These are phyloP conservation scores for Nemapogon koenigi DNA, from an alignment of 2,888 invertebrate genomes.

Conservation along the genomic window DNA sequence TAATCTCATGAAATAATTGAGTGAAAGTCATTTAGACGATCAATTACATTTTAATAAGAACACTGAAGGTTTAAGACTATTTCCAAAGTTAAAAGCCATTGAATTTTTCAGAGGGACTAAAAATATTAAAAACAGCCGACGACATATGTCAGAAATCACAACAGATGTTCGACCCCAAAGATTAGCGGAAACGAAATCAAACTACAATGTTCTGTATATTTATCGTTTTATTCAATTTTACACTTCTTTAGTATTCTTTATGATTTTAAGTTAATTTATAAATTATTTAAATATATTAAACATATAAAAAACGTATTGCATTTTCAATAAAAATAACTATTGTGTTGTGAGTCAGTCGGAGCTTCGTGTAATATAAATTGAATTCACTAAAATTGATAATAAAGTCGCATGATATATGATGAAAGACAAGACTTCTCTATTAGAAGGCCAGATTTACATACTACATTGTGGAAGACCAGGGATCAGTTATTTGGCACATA, in stretches of 20 bases:
- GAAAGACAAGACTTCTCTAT: too few species aligned
- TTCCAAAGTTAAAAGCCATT: too few species aligned
- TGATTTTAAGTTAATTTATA: constrained; percentile 34
- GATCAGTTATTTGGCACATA: too few species aligned
- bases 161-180: constrained; percentile 33
- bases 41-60: background rate
- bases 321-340: too few species aligned
- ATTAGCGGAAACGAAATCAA: constrained; percentile 26
- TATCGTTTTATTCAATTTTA: constrained; percentile 54
- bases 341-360: too few species aligned
- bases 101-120: constrained; percentile 45
- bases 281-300: background rate
- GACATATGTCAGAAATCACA: constrained; percentile 33
- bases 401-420: too few species aligned
- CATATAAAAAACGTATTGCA: background rate
- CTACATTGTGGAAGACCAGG: too few species aligned
- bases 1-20: background rate
- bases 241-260: constrained; percentile 25
- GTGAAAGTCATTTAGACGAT: background rate
- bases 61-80: constrained; percentile 1
- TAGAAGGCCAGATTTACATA: too few species aligned
- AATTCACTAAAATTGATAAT: too few species aligned
- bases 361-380: too few species aligned
- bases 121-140: constrained; percentile 39
- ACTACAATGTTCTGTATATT: constrained; percentile 28